Base-by-base conservation (phyloP, 2,797 vertebrate species). In the Taeniopygia guttata region DNA sequence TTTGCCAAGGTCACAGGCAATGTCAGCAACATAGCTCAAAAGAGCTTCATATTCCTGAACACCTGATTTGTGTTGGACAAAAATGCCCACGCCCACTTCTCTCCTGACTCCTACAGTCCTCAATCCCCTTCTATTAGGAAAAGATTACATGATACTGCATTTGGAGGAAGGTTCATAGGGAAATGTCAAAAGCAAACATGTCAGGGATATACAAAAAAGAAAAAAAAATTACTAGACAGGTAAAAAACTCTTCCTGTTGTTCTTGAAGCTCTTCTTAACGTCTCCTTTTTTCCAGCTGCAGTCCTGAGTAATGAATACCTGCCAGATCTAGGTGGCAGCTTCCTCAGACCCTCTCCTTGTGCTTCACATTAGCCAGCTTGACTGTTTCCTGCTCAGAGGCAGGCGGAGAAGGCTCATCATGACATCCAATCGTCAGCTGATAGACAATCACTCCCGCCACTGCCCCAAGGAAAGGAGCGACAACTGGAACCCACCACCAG, bases 401-500 rank as follows among this genome's bases (percentile, higher is more conserved):
- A 15, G 98, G 98, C 2, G 84, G 97, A 59, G 98, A 98, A n/a
- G 98, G 98, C 90, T 99, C 99, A 56, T 98, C 90, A 0, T 99
- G 99, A 91, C 98, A 99, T 32, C 99, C 99, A 2, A 99, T 99
- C 98, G 99, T 98, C 88, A 99, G 17, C 96, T 99, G 99, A 96
- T 99, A 99, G 88, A 99, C 97, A 1, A 98, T 40, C 77, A 98
- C 98, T 3, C 99, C 99, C 0, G 98, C 95, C 36, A 99, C 58
- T 76, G 99, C 95, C 32, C 99, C 99, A 4, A 99, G 89, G 95
- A 99, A 99, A 1, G 99, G 99, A 32, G 98, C 98, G 23, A 98
- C 97, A 1, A 99, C 26, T 10, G 99, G 99, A 54, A 99, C 98
- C 97, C 99, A 98, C 98, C 99, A 99, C 99, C 99, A 99, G 69